These are phyloP conservation scores for Geophilus truncorum DNA, from an alignment of 2,888 invertebrate species.

Conservation along the genomic window DNA sequence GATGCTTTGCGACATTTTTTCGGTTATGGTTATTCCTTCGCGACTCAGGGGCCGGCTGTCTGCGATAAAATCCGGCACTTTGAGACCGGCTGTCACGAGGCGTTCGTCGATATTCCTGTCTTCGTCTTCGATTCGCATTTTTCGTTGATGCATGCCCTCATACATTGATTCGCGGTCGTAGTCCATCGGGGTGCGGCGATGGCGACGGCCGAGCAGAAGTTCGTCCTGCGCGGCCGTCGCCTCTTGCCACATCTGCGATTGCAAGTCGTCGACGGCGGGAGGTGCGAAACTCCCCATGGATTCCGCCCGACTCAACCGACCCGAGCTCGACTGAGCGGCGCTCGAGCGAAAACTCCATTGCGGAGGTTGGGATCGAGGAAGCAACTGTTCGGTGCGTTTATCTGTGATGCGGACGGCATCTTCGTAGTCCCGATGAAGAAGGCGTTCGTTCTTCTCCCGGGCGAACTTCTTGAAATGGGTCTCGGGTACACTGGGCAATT, in stretches of 20 bases:
- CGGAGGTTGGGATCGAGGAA: not conserved
- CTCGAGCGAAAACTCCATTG: not conserved
- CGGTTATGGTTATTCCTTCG: not conserved
- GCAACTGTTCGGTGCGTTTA: slow-evolving; percentile 18
- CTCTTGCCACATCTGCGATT: not conserved
- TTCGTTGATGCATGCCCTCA: slow-evolving; percentile 11
- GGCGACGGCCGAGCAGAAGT: slow-evolving; percentile 8
- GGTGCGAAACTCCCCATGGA: slow-evolving; percentile 35
- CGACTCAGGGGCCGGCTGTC: not conserved
- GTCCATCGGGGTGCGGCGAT: slow-evolving; percentile 14
- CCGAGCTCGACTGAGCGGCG: not conserved
- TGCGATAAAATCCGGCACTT: not conserved
- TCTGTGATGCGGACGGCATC: not conserved
- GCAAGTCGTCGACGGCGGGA: slow-evolving; percentile 1
- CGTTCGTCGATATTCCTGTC: slow-evolving; percentile 31
- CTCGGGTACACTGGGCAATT: slow-evolving; percentile 33
- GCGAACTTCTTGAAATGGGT: slow-evolving; percentile 34
- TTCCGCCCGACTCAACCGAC: not conserved
- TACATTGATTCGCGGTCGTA: slow-evolving; percentile 33
- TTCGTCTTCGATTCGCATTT: slow-evolving; percentile 25
- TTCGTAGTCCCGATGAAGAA: not conserved
- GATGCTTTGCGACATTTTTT: not conserved
- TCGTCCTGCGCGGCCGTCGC: slow-evolving; percentile 31
- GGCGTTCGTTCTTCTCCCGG: slow-evolving; percentile 18
- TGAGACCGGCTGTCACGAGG: slow-evolving; percentile 16